These are phyloP conservation scores for Rutilus rutilus DNA, from an alignment of 2,113 vertebrate genomes.

Conservation along the genomic window DNA sequence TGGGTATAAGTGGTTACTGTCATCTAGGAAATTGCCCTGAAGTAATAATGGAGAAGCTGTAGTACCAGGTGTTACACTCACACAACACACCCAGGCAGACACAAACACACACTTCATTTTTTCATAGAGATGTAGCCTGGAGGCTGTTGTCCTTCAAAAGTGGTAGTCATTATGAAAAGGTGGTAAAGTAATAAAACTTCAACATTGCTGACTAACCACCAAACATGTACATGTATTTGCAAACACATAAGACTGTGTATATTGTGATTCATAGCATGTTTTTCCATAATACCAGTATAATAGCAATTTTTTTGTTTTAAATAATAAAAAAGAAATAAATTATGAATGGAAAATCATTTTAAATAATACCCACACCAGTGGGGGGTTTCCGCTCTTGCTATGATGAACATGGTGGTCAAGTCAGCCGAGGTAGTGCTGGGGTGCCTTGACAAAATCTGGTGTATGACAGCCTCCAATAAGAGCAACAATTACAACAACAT, in stretches of 20 bases:
- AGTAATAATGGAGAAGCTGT: constrained; percentile 16
- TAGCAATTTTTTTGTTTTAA: no score
- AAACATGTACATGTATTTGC: neutral
- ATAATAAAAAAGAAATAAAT: no score
- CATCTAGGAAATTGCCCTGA: constrained; percentile 30
- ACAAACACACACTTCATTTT: constrained; percentile 23
- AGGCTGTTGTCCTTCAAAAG: neutral
- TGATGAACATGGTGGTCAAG: no score
- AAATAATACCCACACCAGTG: no score
- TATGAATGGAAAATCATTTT: no score
- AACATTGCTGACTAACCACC: constrained; percentile 1
- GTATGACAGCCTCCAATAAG: no score
- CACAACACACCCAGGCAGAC: constrained; percentile 21
- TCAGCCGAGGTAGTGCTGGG: no score
- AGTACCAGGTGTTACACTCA: constrained; percentile 47
- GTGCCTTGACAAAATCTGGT: no score
- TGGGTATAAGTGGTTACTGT: constrained; percentile 34
- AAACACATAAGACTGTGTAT: neutral
- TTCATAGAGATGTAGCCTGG: neutral
- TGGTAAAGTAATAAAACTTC: neutral
- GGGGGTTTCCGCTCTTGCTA: no score
- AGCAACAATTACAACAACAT: no score
- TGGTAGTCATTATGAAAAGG: neutral
- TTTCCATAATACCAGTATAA: no score
- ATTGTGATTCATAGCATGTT: no score